These are phyloP conservation scores for Coenobita brevimanus DNA, from an alignment of 1,140 invertebrate species.

Conservation along the genomic window DNA sequence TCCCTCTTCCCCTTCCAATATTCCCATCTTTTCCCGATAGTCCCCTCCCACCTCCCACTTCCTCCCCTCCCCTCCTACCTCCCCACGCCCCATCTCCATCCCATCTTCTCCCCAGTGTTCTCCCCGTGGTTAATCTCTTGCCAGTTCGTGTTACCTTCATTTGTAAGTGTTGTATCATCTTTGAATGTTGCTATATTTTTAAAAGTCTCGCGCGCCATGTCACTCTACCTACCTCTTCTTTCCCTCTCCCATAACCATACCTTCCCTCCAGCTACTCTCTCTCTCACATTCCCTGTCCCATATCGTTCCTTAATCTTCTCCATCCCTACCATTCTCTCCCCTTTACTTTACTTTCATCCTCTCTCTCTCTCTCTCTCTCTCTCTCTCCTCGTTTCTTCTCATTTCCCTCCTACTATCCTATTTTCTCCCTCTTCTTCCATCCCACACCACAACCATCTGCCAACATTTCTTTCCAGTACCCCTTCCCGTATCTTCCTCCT, in stretches of 20 bases:
- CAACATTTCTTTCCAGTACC: no score
- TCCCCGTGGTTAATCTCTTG: conserved; percentile 27
- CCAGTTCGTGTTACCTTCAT: conserved; percentile 57
- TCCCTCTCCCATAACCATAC: no score
- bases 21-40: no score
- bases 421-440: no score
- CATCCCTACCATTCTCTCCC: background rate
- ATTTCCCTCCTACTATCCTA: background rate
- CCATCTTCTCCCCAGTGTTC: background rate
- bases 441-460: no score
- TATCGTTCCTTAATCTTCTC: no score
- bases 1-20: no score
- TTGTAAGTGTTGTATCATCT: conserved; percentile 62
- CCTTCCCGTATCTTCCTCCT: no score
- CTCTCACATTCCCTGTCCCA: no score
- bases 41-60: no score
- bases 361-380: background rate
- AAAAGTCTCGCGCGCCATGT: conserved; percentile 2
- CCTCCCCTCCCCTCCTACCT: no score
- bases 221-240: background rate
- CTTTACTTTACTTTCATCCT: background rate
- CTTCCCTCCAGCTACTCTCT: background rate
- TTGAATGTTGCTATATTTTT: conserved; percentile 60
- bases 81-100: no score
- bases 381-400: background rate